These are phyloP conservation scores for Salminus brasiliensis DNA, from an alignment of 2,113 vertebrate genomes.

Conservation along the genomic window DNA sequence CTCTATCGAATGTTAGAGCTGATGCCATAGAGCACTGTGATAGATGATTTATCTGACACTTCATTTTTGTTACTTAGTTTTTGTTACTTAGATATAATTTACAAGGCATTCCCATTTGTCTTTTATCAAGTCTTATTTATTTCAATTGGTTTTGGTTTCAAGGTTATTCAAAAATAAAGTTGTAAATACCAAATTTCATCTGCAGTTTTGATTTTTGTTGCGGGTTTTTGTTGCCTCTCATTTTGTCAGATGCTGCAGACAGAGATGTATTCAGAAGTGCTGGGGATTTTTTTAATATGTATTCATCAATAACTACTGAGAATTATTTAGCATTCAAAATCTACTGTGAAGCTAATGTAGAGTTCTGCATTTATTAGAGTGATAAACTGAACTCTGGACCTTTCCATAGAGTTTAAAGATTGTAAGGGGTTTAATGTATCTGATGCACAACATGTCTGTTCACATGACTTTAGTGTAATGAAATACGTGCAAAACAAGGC, in stretches of 20 bases:
- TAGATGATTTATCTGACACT: constrained; percentile 23
- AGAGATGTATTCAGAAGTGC: too few relatives aligned
- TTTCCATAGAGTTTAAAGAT: too few relatives aligned
- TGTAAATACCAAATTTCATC: constrained; percentile 34
- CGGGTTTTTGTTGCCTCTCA: not conserved
- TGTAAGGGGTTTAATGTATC: too few relatives aligned
- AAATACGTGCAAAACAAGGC: not conserved
- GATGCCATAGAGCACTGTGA: constrained; percentile 51
- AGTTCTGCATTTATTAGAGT: too few relatives aligned
- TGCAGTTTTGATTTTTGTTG: not conserved
- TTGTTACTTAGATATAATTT: constrained; percentile 42
- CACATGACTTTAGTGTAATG: not conserved
- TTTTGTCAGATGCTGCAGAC: too few relatives aligned
- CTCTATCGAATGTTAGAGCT: not conserved
- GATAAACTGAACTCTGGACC: too few relatives aligned
- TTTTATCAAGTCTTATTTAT: constrained; percentile 49
- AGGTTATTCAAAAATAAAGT: constrained; percentile 50
- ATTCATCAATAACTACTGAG: too few relatives aligned
- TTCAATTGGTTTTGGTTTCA: constrained; percentile 39
- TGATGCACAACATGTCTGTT: too few relatives aligned
- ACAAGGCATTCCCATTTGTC: constrained; percentile 45
- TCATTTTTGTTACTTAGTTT: constrained; percentile 31
- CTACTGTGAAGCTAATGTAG: too few relatives aligned
- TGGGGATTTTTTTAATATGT: too few relatives aligned
- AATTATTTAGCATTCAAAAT: too few relatives aligned